phyloP scores from a whole-genome alignment of 2,888 invertebrate species.

The Andrena marginata region DNA sequence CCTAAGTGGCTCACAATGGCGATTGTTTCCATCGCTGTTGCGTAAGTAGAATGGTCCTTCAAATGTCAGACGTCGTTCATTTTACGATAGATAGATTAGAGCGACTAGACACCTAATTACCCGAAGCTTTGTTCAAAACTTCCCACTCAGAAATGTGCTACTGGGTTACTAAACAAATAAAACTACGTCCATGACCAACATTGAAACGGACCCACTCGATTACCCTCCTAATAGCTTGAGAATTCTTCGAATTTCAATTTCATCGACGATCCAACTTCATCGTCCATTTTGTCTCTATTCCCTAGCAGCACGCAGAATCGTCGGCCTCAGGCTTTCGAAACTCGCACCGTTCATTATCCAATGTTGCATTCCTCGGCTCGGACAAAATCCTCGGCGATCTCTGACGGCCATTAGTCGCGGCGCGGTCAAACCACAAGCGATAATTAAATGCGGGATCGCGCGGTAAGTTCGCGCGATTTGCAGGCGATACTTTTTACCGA shows the following conservation, averaged over 20 bases:
- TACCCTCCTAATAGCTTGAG: not conserved
- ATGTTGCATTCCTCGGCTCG: conserved; percentile 6
- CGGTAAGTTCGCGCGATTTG: conserved; percentile 1
- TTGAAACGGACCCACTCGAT: not conserved
- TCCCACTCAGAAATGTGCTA: too few species aligned
- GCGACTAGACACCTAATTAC: not conserved
- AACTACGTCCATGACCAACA: not conserved
- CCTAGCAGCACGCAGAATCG: not conserved
- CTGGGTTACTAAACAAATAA: too few species aligned
- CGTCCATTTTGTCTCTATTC: not conserved
- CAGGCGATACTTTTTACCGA: not conserved
- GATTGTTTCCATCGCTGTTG: conserved; percentile 23
- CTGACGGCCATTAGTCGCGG: conserved; percentile 26
- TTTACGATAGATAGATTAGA: not conserved
- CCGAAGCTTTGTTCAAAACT: not conserved
- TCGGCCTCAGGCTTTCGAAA: conserved; percentile 12
- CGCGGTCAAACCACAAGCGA: conserved; percentile 16
- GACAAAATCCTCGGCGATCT: conserved; percentile 18
- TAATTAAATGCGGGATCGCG: conserved; percentile 14
- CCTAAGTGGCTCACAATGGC: conserved; percentile 4
- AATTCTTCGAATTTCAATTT: conserved; percentile 10
- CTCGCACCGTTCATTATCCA: conserved; percentile 18
- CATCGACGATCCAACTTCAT: not conserved
- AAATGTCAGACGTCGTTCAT: conserved; percentile 5
- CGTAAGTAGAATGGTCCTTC: not conserved